Percentiles rank a stretch among this genome's conserved stretches.
phyloP scores from a whole-genome alignment of 2,797 vertebrate species.

The Cygnus olor region DNA sequence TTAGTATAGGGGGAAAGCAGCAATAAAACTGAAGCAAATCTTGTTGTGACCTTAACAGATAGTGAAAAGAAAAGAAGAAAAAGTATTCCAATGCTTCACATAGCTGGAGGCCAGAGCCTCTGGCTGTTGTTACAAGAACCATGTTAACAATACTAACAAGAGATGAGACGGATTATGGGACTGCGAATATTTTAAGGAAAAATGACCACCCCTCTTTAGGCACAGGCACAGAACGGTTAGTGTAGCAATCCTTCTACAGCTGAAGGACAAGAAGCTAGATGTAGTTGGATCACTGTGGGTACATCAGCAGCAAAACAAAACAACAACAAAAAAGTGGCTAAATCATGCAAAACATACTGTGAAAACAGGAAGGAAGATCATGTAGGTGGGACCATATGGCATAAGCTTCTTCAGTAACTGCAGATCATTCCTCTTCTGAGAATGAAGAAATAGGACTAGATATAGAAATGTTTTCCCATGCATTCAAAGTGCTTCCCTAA shows the following conservation, averaged over 20 bases:
- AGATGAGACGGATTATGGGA: not conserved
- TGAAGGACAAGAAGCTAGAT: not conserved
- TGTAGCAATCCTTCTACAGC: not conserved
- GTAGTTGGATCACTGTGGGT: conserved; percentile 19
- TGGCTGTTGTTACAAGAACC: conserved; percentile 2
- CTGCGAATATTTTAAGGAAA: not conserved
- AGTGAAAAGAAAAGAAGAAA: not conserved
- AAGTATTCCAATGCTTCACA: not conserved
- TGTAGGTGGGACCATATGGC: conserved; percentile 66
- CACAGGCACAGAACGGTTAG: not conserved
- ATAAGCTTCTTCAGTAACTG: conserved; percentile 1
- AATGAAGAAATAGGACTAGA: not conserved
- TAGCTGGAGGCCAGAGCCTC: conserved; percentile 7
- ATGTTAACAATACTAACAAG: not conserved
- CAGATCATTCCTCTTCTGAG: not conserved
- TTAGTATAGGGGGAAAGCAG: conserved; percentile 1
- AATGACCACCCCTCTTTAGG: not conserved
- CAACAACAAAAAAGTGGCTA: conserved; percentile 55
- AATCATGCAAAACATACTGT: conserved; percentile 66
- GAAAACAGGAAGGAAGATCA: conserved; percentile 66
- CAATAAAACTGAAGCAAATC: conserved; percentile 15
- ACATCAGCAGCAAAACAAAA: conserved; percentile 46
- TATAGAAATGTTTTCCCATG: conserved; percentile 12
- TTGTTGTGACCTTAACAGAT: not conserved
- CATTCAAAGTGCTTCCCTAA: conserved; percentile 1